These are phyloP conservation scores for Cynodonichthys magdalenae DNA, from an alignment of 2,797 vertebrate species.

Conservation along the genomic window DNA sequence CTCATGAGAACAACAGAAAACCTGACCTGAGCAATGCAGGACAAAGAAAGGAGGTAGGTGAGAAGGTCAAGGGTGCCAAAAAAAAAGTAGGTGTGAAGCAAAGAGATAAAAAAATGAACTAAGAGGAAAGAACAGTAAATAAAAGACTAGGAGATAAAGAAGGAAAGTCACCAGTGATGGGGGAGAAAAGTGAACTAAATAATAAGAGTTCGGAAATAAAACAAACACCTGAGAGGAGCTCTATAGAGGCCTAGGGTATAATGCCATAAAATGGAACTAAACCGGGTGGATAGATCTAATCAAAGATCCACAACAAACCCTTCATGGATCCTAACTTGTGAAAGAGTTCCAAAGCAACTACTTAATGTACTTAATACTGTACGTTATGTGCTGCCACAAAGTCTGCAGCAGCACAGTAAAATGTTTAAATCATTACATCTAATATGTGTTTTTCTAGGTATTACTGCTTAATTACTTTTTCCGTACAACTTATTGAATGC, in stretches of 20 bases:
- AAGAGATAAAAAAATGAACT: slow-evolving; percentile 12
- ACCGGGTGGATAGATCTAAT: too few species aligned
- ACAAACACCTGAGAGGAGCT: slow-evolving; percentile 9
- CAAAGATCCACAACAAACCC: too few species aligned
- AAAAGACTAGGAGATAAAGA: slow-evolving; percentile 13
- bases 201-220: slow-evolving; percentile 23
- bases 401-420: background rate
- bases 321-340: too few species aligned
- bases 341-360: too few species aligned
- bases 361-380: background rate
- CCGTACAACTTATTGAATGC: background rate
- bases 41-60: slow-evolving; percentile 24
- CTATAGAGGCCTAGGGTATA: background rate
- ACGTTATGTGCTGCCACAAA: background rate
- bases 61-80: slow-evolving; percentile 5
- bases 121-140: slow-evolving; percentile 10
- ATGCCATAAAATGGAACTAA: too few species aligned
- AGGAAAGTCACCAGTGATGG: background rate
- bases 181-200: background rate
- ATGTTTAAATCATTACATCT: background rate
- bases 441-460: slow-evolving; percentile 5
- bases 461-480: background rate
- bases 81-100: slow-evolving; percentile 13
- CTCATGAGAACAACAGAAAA: slow-evolving; percentile 28
- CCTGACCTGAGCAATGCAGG: slow-evolving; percentile 1